Conservation (phyloP, 1,140 invertebrate species). For the Eupristina koningsbergeri region DNA sequence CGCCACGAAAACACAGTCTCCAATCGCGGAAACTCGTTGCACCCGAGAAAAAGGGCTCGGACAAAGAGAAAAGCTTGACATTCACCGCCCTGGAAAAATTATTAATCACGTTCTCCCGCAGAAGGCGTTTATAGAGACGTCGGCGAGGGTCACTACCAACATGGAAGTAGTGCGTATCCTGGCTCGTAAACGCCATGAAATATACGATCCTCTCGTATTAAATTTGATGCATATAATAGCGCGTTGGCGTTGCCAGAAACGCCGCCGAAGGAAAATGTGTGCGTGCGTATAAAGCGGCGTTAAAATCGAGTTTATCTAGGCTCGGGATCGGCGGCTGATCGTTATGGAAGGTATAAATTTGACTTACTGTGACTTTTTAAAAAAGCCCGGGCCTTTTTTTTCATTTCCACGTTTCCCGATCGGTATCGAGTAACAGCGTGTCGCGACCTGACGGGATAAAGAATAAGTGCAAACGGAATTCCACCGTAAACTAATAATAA, state of each 20-base stretch:
- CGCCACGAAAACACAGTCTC: background rate
- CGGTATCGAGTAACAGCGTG: background rate
- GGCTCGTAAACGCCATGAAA: constrained; percentile 39
- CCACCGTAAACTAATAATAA: constrained; percentile 19
- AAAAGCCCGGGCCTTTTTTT: constrained; percentile 1
- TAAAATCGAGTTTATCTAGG: constrained; percentile 36
- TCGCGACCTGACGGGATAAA: background rate
- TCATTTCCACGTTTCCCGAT: background rate
- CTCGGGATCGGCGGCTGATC: constrained; percentile 22
- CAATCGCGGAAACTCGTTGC: background rate
- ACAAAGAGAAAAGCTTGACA: background rate
- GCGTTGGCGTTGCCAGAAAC: constrained; percentile 35
- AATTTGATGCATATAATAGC: constrained; percentile 43
- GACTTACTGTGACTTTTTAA: constrained; percentile 19
- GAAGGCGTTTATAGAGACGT: constrained; percentile 8
- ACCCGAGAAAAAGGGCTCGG: background rate
- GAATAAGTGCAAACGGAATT: background rate
- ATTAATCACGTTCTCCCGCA: constrained; percentile 10
- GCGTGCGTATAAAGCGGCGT: constrained; percentile 4
- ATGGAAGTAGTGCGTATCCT: background rate
- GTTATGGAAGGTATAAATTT: constrained; percentile 40
- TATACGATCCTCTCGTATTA: constrained; percentile 44
- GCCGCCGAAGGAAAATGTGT: background rate
- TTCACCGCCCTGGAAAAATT: background rate
- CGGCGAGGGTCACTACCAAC: background rate